phyloP scores from a whole-genome alignment of 2,888 invertebrate genomes.

The Rhamnusium bicolor region DNA sequence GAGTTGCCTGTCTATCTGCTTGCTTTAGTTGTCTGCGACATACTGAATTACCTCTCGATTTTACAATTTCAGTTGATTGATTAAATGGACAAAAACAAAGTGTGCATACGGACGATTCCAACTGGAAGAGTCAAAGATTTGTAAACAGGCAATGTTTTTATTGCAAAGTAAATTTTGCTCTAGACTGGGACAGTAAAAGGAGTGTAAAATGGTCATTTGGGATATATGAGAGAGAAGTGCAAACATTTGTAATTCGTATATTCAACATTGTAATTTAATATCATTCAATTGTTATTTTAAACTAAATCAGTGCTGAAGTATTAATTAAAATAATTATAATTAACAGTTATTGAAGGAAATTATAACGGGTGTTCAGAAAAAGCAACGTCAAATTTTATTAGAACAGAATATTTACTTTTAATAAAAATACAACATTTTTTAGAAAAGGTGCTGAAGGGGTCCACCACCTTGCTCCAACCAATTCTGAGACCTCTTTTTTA shows the following conservation, averaged over 20 bases:
- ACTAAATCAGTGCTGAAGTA: not conserved
- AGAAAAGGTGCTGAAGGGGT: no score
- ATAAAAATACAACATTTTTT: no score
- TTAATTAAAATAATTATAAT: not conserved
- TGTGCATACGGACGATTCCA: slow-evolving; percentile 23
- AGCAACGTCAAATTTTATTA: no score
- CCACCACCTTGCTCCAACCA: no score
- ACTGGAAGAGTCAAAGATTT: slow-evolving; percentile 30
- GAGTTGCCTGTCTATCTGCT: slow-evolving; percentile 46
- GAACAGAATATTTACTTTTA: no score
- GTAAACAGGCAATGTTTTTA: slow-evolving; percentile 22
- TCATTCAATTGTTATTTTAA: not conserved
- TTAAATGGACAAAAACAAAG: slow-evolving; percentile 45
- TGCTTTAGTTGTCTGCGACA: slow-evolving; percentile 50
- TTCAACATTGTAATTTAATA: slow-evolving; percentile 6
- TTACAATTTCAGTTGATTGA: slow-evolving; percentile 51
- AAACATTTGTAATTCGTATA: slow-evolving; percentile 1
- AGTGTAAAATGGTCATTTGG: not conserved
- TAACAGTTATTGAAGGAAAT: no score
- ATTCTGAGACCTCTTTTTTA: no score
- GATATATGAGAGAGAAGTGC: not conserved
- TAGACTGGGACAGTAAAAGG: not conserved
- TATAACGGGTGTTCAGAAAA: no score
- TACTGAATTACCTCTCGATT: slow-evolving; percentile 54
- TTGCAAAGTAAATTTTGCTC: slow-evolving; percentile 22